phyloP scores from a whole-genome alignment of 1,140 invertebrate genomes.

The Pogonomyrmex californicus region DNA sequence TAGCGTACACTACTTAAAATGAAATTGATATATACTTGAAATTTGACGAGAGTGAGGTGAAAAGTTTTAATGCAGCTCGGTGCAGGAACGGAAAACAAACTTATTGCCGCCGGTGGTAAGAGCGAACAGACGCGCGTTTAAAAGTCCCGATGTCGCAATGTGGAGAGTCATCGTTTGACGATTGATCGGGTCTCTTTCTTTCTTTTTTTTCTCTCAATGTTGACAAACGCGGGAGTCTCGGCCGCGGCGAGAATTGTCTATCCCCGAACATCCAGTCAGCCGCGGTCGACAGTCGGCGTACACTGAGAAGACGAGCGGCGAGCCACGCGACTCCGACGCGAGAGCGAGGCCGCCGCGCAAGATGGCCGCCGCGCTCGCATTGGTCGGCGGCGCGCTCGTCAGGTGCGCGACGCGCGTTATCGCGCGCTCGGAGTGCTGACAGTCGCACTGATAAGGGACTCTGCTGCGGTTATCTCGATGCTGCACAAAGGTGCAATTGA shows the following conservation, averaged over 20 bases:
- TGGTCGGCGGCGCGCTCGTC: constrained; percentile 72
- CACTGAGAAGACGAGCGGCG: constrained; percentile 73
- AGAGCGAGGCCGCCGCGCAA: constrained; percentile 83
- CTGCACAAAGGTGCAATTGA: constrained; percentile 13
- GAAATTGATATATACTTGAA: too few species aligned
- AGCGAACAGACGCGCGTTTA: not conserved
- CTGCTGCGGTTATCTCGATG: not conserved
- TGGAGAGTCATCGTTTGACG: not conserved
- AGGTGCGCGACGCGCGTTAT: constrained; percentile 78
- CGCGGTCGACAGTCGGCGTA: constrained; percentile 81
- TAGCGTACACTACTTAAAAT: too few species aligned
- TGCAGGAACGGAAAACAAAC: too few species aligned
- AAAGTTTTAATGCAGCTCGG: too few species aligned
- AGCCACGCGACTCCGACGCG: constrained; percentile 83
- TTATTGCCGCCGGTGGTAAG: not conserved
- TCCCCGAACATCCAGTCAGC: constrained; percentile 42
- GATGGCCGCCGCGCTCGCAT: constrained; percentile 79
- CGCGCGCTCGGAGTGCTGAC: constrained; percentile 14
- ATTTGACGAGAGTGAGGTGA: too few species aligned
- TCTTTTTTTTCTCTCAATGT: not conserved
- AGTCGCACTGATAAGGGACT: constrained; percentile 51
- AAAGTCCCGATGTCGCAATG: constrained; percentile 1
- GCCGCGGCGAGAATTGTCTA: constrained; percentile 6
- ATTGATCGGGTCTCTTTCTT: not conserved
- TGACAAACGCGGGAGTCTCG: not conserved